These are phyloP conservation scores for Drosophila mettleri DNA, from an alignment of 2,888 invertebrate species.

Conservation along the genomic window DNA sequence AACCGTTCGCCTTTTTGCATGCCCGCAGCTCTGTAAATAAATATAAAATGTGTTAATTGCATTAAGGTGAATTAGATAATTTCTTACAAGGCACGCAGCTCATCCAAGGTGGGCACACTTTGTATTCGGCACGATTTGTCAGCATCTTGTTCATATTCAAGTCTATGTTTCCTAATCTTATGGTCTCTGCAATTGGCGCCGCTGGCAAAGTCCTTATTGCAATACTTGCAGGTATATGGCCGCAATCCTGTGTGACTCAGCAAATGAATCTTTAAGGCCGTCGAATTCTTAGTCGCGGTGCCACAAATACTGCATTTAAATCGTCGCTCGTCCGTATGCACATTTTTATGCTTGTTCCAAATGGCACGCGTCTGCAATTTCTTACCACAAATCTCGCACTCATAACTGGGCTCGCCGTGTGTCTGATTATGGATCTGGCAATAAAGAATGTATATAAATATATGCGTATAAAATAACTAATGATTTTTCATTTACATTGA, in stretches of 20 bases:
- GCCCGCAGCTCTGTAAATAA: conserved; percentile 36
- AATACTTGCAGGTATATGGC: conserved; percentile 84
- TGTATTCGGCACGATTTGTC: conserved; percentile 62
- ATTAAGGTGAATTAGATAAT: neutral
- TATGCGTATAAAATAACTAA: neutral
- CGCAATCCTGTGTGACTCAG: conserved; percentile 83
- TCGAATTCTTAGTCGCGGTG: conserved; percentile 82
- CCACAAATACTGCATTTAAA: conserved; percentile 83
- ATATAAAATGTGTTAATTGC: neutral
- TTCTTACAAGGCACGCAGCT: conserved; percentile 82
- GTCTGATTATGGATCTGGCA: conserved; percentile 84
- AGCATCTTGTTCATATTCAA: conserved; percentile 69
- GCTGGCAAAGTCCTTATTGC: conserved; percentile 83
- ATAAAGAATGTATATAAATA: neutral
- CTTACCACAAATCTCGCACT: conserved; percentile 84
- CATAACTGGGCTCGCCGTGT: conserved; percentile 84
- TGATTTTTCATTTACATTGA: conserved; percentile 63
- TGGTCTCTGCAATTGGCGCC: conserved; percentile 84
- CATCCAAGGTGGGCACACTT: conserved; percentile 83
- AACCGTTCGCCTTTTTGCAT: conserved; percentile 42
- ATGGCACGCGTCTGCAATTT: conserved; percentile 85
- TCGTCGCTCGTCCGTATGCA: conserved; percentile 81
- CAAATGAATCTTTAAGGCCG: conserved; percentile 83
- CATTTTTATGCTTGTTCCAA: conserved; percentile 84
- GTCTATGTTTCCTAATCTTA: conserved; percentile 82